Conservation (phyloP, 92 coral and sea anemone species). For the Epizoanthus scotinus region DNA sequence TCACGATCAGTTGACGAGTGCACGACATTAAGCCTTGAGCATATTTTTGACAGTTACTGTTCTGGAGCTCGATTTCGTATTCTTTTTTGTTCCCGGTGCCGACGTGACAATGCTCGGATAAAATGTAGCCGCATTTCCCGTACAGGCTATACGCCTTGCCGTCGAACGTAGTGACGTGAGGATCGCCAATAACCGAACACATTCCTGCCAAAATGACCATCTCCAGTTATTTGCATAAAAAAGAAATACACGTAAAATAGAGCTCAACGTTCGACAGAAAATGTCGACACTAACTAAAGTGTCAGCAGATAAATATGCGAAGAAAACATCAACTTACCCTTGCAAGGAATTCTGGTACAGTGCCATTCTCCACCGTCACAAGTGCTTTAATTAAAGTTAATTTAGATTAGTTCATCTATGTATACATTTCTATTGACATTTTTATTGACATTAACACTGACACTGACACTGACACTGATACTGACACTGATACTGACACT, state of each 20-base stretch:
- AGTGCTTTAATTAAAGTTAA: constrained; percentile 42
- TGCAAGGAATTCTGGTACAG: constrained; percentile 70
- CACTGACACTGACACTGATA: too few relatives aligned
- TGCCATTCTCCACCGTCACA: constrained; percentile 92
- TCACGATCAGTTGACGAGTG: constrained; percentile 65
- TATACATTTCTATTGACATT: not conserved
- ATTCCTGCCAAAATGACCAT: constrained; percentile 48
- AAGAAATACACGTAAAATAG: not conserved
- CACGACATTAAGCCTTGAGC: constrained; percentile 46
- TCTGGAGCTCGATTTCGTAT: constrained; percentile 70
- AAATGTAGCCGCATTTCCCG: constrained; percentile 71
- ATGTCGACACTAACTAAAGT: not conserved
- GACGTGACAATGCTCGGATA: constrained; percentile 89
- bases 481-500: too few relatives aligned
- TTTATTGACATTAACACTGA: not conserved
- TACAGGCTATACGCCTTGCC: constrained; percentile 76
- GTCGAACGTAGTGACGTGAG: constrained; percentile 88
- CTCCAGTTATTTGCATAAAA: not conserved
- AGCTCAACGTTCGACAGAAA: not conserved
- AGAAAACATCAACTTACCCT: constrained; percentile 60
- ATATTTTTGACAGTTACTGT: constrained; percentile 41
- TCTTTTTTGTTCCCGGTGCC: constrained; percentile 48
- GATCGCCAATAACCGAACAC: constrained; percentile 77
- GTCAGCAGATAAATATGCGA: not conserved
- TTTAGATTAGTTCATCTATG: too few relatives aligned